A percentile compares a stretch with the other conserved stretches of the same genome.
Evolutionary conservation across 2,797 vertebrate genomes (phyloP).

Genomic region (Urosaurus nigricauda): DNA sequence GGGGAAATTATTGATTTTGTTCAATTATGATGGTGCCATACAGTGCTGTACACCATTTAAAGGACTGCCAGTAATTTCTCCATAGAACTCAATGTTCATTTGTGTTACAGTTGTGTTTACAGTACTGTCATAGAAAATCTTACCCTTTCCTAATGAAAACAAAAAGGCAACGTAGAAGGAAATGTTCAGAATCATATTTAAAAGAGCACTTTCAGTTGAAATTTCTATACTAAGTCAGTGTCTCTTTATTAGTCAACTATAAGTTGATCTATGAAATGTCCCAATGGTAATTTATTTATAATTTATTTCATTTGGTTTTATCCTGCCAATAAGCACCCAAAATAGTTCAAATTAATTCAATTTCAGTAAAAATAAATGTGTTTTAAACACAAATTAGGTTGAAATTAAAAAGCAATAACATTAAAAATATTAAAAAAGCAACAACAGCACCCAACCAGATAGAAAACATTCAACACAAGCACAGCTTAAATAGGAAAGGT

Average conservation of each 20-base stretch:
- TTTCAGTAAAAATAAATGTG: too few species aligned
- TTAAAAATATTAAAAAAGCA: too few species aligned
- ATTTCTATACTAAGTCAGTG: not conserved
- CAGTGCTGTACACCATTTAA: conserved; percentile 31
- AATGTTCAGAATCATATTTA: not conserved
- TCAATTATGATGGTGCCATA: conserved; percentile 54
- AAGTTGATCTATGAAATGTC: too few species aligned
- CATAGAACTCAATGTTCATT: conserved; percentile 22
- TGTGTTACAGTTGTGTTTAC: conserved; percentile 10
- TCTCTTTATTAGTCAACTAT: not conserved
- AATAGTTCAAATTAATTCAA: too few species aligned
- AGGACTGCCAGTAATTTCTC: conserved; percentile 32
- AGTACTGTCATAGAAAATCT: conserved; percentile 1
- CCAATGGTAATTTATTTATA: too few species aligned
- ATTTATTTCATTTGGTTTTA: too few species aligned
- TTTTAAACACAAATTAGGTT: too few species aligned
- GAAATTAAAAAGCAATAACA: too few species aligned
- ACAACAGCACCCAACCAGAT: too few species aligned
- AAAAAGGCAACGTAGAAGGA: not conserved
- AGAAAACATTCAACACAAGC: too few species aligned
- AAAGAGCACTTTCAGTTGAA: not conserved
- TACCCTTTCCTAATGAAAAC: not conserved
- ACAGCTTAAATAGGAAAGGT: too few species aligned
- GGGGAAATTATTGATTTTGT: conserved; percentile 59
- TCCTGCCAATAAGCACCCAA: too few species aligned